Evolutionary conservation across 2,797 vertebrate genomes (phyloP).

Genomic region (Acanthornis magna): DNA sequence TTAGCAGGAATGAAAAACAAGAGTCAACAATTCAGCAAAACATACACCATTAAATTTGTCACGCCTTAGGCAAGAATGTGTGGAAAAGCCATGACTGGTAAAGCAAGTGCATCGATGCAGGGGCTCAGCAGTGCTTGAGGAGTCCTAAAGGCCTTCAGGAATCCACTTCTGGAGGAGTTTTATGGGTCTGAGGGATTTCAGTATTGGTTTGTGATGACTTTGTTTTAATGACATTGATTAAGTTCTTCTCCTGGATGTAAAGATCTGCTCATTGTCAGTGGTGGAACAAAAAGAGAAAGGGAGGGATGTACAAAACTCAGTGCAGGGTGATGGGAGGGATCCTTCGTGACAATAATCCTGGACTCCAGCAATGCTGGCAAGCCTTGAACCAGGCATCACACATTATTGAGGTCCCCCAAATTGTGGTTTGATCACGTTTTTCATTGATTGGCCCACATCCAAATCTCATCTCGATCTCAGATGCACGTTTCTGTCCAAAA

Average conservation of each 20-base stretch:
- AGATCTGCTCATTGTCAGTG: background rate
- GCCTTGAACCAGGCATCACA: rapidly evolving
- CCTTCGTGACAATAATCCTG: no score
- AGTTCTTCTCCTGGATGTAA: background rate
- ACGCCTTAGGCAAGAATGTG: background rate
- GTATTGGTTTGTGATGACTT: background rate
- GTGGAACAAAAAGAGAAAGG: background rate
- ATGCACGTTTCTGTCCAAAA: background rate
- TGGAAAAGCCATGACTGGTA: background rate
- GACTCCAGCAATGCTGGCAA: background rate
- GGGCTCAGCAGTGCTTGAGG: background rate
- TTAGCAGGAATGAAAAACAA: background rate
- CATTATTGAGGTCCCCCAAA: background rate
- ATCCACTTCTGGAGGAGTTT: background rate
- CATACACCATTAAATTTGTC: background rate
- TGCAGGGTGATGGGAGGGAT: rapidly evolving
- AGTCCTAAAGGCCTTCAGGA: background rate
- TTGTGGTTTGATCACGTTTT: background rate
- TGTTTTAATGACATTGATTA: background rate
- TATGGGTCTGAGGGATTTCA: background rate
- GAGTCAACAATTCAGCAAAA: slow-evolving; percentile 9
- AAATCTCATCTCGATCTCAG: background rate
- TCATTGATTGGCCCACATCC: no score
- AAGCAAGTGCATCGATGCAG: background rate
- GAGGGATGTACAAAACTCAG: rapidly evolving